Base-by-base conservation (phyloP, 2,113 vertebrate species). In the Nematolebias whitei region DNA sequence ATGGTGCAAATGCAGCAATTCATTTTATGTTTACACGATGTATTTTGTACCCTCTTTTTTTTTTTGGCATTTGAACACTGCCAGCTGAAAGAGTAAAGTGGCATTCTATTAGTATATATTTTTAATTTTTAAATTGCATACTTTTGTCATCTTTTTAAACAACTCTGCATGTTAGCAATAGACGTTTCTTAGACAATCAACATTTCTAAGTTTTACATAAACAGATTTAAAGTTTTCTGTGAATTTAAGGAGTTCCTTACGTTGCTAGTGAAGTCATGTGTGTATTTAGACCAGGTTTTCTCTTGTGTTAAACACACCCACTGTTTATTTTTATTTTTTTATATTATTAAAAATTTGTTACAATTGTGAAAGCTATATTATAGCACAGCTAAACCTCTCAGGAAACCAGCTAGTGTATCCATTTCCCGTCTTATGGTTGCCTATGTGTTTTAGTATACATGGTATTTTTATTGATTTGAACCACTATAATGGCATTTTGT, bases 351-450 rank as follows among this genome's bases (percentile, higher is more conserved):
- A 74, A 2, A 40, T 43, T 48, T 49, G 8, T 63, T 59, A 54
- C 29, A 4, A 48, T 61, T 76, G 58, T 70, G 71, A 79, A 71
- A 76, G 68, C 70, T 80, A 72, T 62, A 56, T 69, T 69, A 74
- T 65, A 74, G 48, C 63, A 47, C 61, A 71, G 72, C 72, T 61
- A 63, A 63, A 83, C 66, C 80, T 82, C 82, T 90, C 87, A 90
- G 87, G 89, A 90, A 86, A 79, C 62, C 53, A 78, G 67, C 69
- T 63, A 80, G 62, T 74, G 80, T 58, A 76, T 50, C 67, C 29
- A 12, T 72, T 70, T 7, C 10, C 9, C 19, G 59, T 77, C 69
- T 74, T 55, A 71, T 80, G n/a, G 78, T 80, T 84, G 68, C 71
- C 68, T 82, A 38, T 75, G 76, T 80, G 82, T 40, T 43, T 69